Evolutionary conservation across 2,888 invertebrate genomes (phyloP).

Genomic region (Drosophila phalerata): DNA sequence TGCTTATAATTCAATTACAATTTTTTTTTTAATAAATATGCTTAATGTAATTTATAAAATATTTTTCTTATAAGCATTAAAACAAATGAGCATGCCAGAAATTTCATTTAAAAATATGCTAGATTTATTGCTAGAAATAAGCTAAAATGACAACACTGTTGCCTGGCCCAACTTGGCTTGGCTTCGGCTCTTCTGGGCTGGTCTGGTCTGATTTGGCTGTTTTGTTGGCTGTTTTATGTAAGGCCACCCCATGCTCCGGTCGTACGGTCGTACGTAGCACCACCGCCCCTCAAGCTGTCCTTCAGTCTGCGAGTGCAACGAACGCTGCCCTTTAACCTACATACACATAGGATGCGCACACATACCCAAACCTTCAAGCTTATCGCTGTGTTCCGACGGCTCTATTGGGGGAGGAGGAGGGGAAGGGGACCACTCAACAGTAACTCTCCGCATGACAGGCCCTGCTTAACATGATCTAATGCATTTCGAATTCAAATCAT

Average conservation of each 20-base stretch:
- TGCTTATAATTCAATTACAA: no score
- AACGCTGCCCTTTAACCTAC: conserved; percentile 80
- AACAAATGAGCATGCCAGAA: no score
- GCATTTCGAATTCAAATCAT: not conserved
- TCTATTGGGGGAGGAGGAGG: not conserved
- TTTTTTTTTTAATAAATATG: no score
- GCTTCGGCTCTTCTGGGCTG: not conserved
- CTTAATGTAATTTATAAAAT: no score
- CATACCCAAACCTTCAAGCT: not conserved
- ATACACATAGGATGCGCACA: conserved; percentile 39
- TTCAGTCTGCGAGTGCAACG: conserved; percentile 76
- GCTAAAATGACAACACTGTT: not conserved
- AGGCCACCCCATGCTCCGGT: conserved; percentile 50
- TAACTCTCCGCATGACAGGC: not conserved
- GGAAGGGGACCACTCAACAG: not conserved
- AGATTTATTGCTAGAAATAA: not conserved
- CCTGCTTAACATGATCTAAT: conserved; percentile 20
- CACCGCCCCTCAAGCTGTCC: conserved; percentile 50
- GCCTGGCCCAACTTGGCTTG: not conserved
- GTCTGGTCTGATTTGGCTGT: not conserved
- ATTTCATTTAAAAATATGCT: no score
- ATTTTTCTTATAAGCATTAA: no score
- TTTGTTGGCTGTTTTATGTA: conserved; percentile 53
- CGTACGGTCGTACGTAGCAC: conserved; percentile 6
- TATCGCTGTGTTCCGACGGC: not conserved